Conservation (phyloP, 2,797 vertebrate species). For the Myoxocephalus aenaeus region DNA sequence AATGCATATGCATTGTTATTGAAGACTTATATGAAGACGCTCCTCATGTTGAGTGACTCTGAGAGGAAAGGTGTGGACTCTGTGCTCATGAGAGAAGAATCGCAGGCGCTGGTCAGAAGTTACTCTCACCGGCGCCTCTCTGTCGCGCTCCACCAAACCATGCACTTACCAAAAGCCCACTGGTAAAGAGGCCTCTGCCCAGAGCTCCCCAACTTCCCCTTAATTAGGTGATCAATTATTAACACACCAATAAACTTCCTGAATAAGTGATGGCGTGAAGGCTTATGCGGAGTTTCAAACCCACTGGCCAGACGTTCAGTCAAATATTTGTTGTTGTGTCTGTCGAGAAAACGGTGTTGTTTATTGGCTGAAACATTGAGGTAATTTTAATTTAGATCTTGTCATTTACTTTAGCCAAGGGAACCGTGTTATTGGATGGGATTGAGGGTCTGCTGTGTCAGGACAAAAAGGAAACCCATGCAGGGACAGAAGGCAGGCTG, state of each 20-base stretch:
- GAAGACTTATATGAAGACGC: too few relatives aligned
- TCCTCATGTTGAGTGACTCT: not conserved
- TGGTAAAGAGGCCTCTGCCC: constrained; percentile 80
- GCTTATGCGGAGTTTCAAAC: constrained; percentile 74
- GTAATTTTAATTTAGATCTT: constrained; percentile 54
- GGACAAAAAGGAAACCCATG: constrained; percentile 23
- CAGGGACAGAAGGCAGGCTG: constrained; percentile 10
- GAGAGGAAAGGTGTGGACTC: not conserved
- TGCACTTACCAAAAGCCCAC: constrained; percentile 85
- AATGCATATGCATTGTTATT: too few relatives aligned
- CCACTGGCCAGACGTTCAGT: constrained; percentile 73
- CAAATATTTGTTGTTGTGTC: constrained; percentile 81
- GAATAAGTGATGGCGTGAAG: constrained; percentile 84
- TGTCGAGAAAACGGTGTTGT: constrained; percentile 60
- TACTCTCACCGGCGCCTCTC: constrained; percentile 74
- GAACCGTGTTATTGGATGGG: constrained; percentile 40
- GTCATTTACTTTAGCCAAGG: constrained; percentile 52
- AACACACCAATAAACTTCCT: constrained; percentile 86
- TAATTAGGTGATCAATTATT: constrained; percentile 90
- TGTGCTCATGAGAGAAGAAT: constrained; percentile 44
- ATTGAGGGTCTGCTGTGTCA: constrained; percentile 23
- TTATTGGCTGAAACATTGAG: constrained; percentile 60
- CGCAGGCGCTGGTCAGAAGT: constrained; percentile 72
- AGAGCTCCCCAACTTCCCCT: constrained; percentile 79
- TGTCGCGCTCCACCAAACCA: constrained; percentile 80